Evolutionary conservation across 2,888 invertebrate species (phyloP), one percentile per base, ranked within the genome.

Genomic region (Epinotia brunnichana): DNA sequence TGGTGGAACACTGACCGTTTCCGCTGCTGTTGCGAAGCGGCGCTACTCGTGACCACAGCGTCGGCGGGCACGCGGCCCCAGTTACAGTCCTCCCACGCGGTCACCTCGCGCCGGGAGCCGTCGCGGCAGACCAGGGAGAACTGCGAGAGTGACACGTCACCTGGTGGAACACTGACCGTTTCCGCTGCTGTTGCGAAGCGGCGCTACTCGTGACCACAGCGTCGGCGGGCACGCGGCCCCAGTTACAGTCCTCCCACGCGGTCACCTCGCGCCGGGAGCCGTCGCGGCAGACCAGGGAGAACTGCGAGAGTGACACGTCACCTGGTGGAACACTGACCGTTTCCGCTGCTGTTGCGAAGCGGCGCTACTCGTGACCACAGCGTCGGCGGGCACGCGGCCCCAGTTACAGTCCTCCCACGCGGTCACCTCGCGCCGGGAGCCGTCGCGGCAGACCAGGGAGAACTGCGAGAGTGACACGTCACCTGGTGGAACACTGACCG

Each of bases 151-250:
- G 35, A 0, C 9, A 35, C 35, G 35, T 35, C 7, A 35, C 35
- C 35, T 35, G 35, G 35, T 35, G 9, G 35, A 35, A 35, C 29
- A 29, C 29, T 29, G 29, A 44, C 44, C 44, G 44, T 44, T 44
- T 15, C 44, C 44, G 44, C 44, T 44, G 44, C 15, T 15, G 15
- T 3, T 4, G 4, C 15, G 44, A 15, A 5, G 44, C 44, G 44
- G 44, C 44, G 44, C 44, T 44, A 11, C 44, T 44, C 1, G 44
- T 15, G 44, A 44, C 44, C 15, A 44, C 44, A 5, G 44, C 44
- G 44, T 44, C 44, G 15, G 44, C 44, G 15, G 44, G 44, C 44
- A 44, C 44, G 21, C 54, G 54, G 54, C 54, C 54, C 54, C 54
- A 54, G 54, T 21, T 54, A 13, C 54, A 54, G 3, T 54, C 54